Percentiles rank a stretch among this genome's conserved stretches.
These are phyloP conservation scores for Acipenser oxyrinchus DNA, from an alignment of 2,797 vertebrate species.

Conservation along the genomic window DNA sequence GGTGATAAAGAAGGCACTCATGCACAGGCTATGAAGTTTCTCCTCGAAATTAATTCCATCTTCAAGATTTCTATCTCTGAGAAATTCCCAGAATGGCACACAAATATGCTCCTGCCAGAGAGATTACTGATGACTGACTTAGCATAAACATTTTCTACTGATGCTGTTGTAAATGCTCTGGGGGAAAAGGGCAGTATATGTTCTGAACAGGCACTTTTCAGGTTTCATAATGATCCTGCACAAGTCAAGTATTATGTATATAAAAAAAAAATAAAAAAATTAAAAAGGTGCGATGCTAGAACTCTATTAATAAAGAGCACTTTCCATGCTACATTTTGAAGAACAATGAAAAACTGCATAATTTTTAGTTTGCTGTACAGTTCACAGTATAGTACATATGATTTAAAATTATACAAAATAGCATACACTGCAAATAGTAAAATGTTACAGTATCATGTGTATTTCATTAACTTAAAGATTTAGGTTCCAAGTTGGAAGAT, in stretches of 20 bases:
- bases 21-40: slow-evolving; percentile 77
- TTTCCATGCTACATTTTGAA: slow-evolving; percentile 10
- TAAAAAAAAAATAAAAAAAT: slow-evolving; percentile 1
- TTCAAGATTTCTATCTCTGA: slow-evolving; percentile 86
- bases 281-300: too few species aligned
- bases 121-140: slow-evolving; percentile 74
- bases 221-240: slow-evolving; percentile 15
- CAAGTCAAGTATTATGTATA: slow-evolving; percentile 6
- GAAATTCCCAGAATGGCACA: slow-evolving; percentile 89
- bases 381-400: too few species aligned
- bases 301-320: not conserved
- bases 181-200: slow-evolving; percentile 12
- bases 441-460: too few species aligned
- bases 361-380: too few species aligned
- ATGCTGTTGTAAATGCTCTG: slow-evolving; percentile 35
- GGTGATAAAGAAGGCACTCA: slow-evolving; percentile 83
- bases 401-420: too few species aligned
- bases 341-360: too few species aligned
- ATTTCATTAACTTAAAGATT: too few species aligned
- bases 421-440: too few species aligned
- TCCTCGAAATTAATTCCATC: slow-evolving; percentile 94
- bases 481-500: too few species aligned
- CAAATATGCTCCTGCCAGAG: slow-evolving; percentile 76
- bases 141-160: slow-evolving; percentile 61
- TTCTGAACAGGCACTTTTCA: slow-evolving; percentile 6